A percentile compares a stretch with the other conserved stretches of the same genome.
Conservation (phyloP, 2,113 vertebrate species). For the Ptilonorhynchus violaceus region DNA sequence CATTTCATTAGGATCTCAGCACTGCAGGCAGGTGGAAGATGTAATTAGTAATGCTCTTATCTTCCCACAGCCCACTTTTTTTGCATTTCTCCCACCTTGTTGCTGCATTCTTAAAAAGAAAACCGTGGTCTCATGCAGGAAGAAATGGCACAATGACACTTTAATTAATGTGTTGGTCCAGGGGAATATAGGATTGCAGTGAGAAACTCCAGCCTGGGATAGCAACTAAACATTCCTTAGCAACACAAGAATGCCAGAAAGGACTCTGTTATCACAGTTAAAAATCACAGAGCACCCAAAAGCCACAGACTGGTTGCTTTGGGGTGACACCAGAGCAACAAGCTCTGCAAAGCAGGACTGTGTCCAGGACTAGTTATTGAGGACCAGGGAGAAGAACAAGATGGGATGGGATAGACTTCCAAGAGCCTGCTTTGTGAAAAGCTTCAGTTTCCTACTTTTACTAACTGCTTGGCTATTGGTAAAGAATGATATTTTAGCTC, state of each 20-base stretch:
- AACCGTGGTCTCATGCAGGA: not conserved
- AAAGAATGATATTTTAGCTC: not conserved
- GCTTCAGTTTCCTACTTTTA: not conserved
- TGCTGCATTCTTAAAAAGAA: slow-evolving; percentile 13
- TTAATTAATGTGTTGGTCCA: slow-evolving; percentile 52
- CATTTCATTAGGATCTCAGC: not conserved
- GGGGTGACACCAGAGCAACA: not conserved
- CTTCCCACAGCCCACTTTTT: not conserved
- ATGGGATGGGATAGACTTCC: not conserved
- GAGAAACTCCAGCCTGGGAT: not conserved
- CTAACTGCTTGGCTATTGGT: not conserved
- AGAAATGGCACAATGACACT: slow-evolving; percentile 42
- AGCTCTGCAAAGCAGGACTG: not conserved
- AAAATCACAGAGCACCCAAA: not conserved
- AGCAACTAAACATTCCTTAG: not conserved
- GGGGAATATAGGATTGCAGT: not conserved
- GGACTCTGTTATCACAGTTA: not conserved
- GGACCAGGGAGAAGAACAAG: not conserved
- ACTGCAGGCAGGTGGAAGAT: not conserved
- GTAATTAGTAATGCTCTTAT: not conserved
- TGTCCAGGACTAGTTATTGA: not conserved
- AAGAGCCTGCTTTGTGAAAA: not conserved
- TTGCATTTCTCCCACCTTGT: not conserved
- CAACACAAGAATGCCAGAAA: not conserved
- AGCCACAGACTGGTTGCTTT: not conserved